Conservation (phyloP, 2,797 vertebrate genomes). For the Hybognathus amarus region DNA sequence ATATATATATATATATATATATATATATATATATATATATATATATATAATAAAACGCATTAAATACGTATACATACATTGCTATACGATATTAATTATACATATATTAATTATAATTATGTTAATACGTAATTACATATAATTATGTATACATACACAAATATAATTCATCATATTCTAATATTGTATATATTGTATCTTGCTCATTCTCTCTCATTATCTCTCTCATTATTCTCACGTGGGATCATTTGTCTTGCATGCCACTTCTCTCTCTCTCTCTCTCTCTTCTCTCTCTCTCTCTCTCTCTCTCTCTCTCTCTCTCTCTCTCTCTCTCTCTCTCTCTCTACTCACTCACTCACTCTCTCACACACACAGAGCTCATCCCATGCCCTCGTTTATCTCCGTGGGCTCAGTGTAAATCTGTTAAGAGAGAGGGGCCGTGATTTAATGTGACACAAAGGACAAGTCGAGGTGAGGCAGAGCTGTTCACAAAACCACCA, state of each 20-base stretch:
- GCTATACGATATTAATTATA: not conserved
- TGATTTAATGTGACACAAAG: constrained; percentile 38
- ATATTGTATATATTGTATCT: not conserved
- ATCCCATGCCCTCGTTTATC: constrained; percentile 36
- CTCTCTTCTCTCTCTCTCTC: constrained; percentile 3
- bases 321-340: not conserved
- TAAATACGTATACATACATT: not conserved
- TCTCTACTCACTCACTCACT: not conserved
- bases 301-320: constrained; percentile 7
- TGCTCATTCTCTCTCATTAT: constrained; percentile 3
- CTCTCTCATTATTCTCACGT: not conserved
- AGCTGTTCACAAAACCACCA: not conserved
- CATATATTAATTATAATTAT: not conserved
- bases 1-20: no score
- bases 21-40: not conserved
- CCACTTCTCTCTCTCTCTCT: not conserved
- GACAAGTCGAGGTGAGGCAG: constrained; percentile 34
- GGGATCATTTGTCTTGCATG: constrained; percentile 21
- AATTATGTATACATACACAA: not conserved
- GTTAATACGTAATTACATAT: no score
- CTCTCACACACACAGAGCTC: not conserved
- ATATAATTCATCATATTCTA: not conserved
- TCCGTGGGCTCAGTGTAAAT: constrained; percentile 24
- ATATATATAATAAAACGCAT: no score
- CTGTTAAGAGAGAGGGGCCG: constrained; percentile 2